These are phyloP conservation scores for Drosophila setifemur DNA, from an alignment of 1,140 invertebrate species.

Conservation along the genomic window DNA sequence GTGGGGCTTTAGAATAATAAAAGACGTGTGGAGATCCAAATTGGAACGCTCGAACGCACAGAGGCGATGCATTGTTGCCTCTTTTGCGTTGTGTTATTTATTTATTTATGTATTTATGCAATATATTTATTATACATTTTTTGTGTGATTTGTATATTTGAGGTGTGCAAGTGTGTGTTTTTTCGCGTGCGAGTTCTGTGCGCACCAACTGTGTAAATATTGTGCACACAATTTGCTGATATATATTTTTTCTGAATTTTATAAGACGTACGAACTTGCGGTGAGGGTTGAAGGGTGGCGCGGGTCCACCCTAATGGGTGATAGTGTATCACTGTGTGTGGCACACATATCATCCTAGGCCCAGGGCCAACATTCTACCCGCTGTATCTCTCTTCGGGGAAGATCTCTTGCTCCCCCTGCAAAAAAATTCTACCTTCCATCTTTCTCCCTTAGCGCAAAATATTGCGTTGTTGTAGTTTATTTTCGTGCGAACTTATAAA, in stretches of 20 bases:
- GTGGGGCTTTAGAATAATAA: conserved; percentile 51
- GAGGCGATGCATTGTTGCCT: conserved; percentile 49
- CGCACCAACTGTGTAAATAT: conserved; percentile 73
- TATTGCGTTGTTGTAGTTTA: conserved; percentile 45
- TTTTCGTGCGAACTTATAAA: conserved; percentile 60
- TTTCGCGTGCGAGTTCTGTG: conserved; percentile 26
- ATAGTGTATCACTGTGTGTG: conserved; percentile 12
- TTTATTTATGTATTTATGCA: conserved; percentile 67
- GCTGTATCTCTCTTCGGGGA: neutral
- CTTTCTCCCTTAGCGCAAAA: conserved; percentile 53
- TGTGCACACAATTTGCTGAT: conserved; percentile 10
- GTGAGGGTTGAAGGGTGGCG: neutral
- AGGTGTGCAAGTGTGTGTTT: conserved; percentile 33
- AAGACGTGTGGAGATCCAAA: conserved; percentile 13
- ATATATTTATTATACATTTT: conserved; percentile 62
- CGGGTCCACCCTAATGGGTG: conserved; percentile 21
- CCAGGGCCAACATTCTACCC: conserved; percentile 9
- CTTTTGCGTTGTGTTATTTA: conserved; percentile 39
- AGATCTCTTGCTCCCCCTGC: conserved; percentile 5
- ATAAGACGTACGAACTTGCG: conserved; percentile 13
- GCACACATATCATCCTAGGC: conserved; percentile 16
- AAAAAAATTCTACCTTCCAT: conserved; percentile 5
- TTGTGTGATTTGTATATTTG: conserved; percentile 31
- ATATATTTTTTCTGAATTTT: too few relatives aligned
- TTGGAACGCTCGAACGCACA: conserved; percentile 48